Evolutionary conservation across 2,113 vertebrate genomes (phyloP), one percentile per base, ranked within the genome.

Genomic region (Trinectes maculatus): DNA sequence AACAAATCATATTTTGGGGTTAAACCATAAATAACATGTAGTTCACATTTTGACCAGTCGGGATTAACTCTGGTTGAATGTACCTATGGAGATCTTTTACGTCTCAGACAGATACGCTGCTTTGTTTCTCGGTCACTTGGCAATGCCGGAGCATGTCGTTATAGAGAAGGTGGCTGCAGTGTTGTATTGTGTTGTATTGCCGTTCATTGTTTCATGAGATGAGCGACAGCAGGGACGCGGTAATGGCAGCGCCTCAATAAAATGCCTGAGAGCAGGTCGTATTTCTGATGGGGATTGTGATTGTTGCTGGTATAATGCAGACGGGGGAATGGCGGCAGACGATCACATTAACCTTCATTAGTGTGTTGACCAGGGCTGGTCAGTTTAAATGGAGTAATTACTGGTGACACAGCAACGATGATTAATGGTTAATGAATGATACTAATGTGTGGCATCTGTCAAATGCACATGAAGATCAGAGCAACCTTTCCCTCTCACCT

Each of bases 271-370:
- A 34, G 48, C 42, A 28, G 40, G 12, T 36, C 10, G 47, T 18
- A 34, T 43, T 47, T 58, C 54, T 74, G 52, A 52, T 64, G 47
- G 61, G 76, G 71, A 65, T 36, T 22, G 69, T 51, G 51, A 68
- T 77, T 61, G 66, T 64, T 67, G 69, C 18, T 37, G 42, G 36
- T 64, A 12, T 40, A 58, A 71, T 28, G 49, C 47, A 28, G 60
- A 55, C 51, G 53, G 72, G 57, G 59, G 47, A 76, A 82, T 43
- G 59, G 77, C 49, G 28, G 59, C 71, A 64, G 62, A 46, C 7
- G 12, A 75, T 49, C 59, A 73, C 73, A 85, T 84, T 89, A 78
- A 89, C 85, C 87, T 84, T 89, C 80, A 82, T 89, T 87, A 87
- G 68, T 4, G 15, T 36, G 28, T 53, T 83, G 79, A 71, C 60